Conservation (phyloP, 1,140 invertebrate genomes). For the Psilanteris sp. region DNA sequence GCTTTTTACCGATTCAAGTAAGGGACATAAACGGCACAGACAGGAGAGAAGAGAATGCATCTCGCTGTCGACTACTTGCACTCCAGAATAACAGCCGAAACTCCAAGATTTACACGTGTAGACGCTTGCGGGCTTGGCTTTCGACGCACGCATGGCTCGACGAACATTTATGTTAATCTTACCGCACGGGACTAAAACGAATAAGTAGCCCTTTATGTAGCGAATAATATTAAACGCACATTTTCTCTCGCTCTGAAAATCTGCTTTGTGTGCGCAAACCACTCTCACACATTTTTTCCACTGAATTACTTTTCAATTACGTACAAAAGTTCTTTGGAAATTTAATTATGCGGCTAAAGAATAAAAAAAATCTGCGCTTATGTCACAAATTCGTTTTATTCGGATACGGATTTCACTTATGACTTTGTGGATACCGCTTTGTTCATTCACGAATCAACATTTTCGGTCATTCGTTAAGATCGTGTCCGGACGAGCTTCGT, state of each 20-base stretch:
- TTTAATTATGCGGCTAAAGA: conserved; percentile 20
- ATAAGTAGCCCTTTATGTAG: conserved; percentile 49
- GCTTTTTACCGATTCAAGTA: conserved; percentile 68
- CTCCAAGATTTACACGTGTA: conserved; percentile 74
- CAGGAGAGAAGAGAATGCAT: conserved; percentile 24
- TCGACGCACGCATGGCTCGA: conserved; percentile 62
- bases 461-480: not conserved
- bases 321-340: conserved; percentile 14
- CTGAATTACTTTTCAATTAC: conserved; percentile 42
- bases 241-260: conserved; percentile 27
- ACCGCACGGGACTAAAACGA: conserved; percentile 34
- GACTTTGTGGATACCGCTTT: conserved; percentile 3
- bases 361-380: conserved; percentile 32
- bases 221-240: conserved; percentile 49
- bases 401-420: not conserved
- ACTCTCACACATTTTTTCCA: conserved; percentile 30
- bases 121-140: conserved; percentile 62
- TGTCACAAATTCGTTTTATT: conserved; percentile 29
- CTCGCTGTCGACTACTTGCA: conserved; percentile 23
- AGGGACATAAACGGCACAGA: conserved; percentile 52
- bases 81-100: conserved; percentile 69
- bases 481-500: too few relatives aligned
- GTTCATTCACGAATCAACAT: conserved; percentile 1
- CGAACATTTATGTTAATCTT: conserved; percentile 73
- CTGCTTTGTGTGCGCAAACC: conserved; percentile 1